Evolutionary conservation across 2,797 vertebrate species (phyloP), one percentile per base, ranked within the genome.

Genomic region (Allobates femoralis): DNA sequence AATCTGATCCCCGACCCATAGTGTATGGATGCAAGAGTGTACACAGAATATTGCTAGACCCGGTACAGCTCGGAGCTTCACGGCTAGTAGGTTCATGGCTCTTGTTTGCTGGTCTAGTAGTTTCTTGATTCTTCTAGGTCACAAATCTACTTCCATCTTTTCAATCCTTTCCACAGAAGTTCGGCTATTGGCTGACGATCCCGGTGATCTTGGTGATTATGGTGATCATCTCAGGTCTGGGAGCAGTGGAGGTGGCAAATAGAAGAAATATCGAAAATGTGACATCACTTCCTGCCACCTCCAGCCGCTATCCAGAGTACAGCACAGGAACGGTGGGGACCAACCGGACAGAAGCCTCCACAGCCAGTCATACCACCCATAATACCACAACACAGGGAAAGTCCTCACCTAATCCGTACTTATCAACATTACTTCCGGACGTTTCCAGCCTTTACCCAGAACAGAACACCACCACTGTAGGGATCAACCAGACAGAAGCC

Each of bases 181-280:
- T 76, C 28, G 58, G 71, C 23, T 84, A 75, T 30, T 60, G 83
- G 83, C 15, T 77, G 14, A n/a, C 58, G 6, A 32, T 76, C 15
- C 1, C 37, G 0, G 21, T 23, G 12, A 77, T 84, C 73, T n/a
- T 77, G 1, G 7, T 30, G 18, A 32, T 76, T 19, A 64, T 77
- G 83, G 46, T 66, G 5, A 10, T 77, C 0, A 62, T 64, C 23
- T 53, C 56, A 5, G 41, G 26, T 19, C 18, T 84, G 18, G 83
- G 37, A 30, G 26, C 19, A 23, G 58, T 11, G 0, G 60, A 81
- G 30, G 41, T 81, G 23, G 34, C 32, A 2, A 62, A 46, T 14
- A 62, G 12, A 58, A 34, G 12, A 41, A 21, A 34, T 28, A 10
- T 2, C 6, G 30, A 28, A 62, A 74, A 28, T 37, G 41, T 12